Evolutionary conservation across 2,888 invertebrate species (phyloP), one percentile per base, ranked within the genome.

Genomic region (Ennomos fuscantarius): DNA sequence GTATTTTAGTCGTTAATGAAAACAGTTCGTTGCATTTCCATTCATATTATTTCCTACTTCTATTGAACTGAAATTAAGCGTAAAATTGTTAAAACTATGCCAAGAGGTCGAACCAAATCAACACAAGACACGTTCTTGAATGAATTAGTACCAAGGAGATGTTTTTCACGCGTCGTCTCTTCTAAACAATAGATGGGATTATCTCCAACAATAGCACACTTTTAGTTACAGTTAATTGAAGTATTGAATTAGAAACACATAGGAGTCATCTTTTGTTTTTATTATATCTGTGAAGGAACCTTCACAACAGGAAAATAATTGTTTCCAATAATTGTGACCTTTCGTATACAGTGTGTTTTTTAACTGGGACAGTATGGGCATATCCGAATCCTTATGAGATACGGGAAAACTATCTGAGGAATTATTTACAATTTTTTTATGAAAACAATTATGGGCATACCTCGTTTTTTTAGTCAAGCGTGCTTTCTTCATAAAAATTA

Each of bases 101-200:
- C 36, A 49, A 46, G 59, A 64, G 64, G 66, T 64, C 62, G 64
- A 56, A 43, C 33, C 34, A 51, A 60, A 63, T 63, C 40, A 56
- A 60, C 55, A 52, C 32, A 54, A 43, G 56, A 60, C 55, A 63
- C 55, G 57, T 60, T 49, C 56, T 57, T 59, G 65, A 62, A 62
- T 65, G 60, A 62, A 66, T 60, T 63, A 60, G 24, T 44, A 60
- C 45, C 56, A 69, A 68, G 70, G 67, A 52, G 60, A 41, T 41
- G 36, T 40, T 39, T 56, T 63, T 63, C 63, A 67, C 71, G 74
- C 71, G 46, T 54, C 65, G 60, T 36, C 63, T 65, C 56, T 44
- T 51, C 24, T 52, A 58, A 69, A 76, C 75, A 78, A 76, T 74
- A 36, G 61, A 42, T 48, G 24, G 43, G 48, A 55, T 56, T 53